These are phyloP conservation scores for Oncorhynchus masou DNA, from an alignment of 2,113 vertebrate genomes.

Conservation along the genomic window DNA sequence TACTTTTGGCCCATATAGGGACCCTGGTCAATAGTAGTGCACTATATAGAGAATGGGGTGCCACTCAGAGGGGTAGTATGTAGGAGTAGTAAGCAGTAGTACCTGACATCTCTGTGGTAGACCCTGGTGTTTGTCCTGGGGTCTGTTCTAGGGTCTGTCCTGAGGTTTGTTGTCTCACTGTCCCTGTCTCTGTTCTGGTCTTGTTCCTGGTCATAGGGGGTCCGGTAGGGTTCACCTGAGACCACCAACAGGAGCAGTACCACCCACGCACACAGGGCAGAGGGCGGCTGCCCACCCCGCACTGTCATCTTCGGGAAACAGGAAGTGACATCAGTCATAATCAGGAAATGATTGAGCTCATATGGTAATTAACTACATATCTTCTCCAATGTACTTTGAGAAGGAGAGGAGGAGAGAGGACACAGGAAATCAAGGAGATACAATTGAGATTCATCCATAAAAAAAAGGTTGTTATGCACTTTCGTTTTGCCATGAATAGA, in stretches of 20 bases:
- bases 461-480: not conserved
- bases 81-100: not conserved
- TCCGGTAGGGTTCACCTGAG: slow-evolving; percentile 31
- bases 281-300: not conserved
- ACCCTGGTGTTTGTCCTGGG: slow-evolving; percentile 9
- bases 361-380: not conserved
- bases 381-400: not conserved
- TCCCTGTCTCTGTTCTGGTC: slow-evolving; percentile 13
- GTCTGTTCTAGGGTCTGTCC: slow-evolving; percentile 3
- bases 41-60: no score
- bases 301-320: slow-evolving; percentile 37
- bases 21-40: no score
- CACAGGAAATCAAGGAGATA: not conserved
- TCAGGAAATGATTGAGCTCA: not conserved
- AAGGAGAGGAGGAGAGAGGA: not conserved
- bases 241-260: slow-evolving; percentile 48
- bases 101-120: slow-evolving; percentile 34
- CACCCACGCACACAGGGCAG: slow-evolving; percentile 31
- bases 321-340: not conserved
- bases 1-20: no score
- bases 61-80: not conserved
- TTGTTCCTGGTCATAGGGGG: slow-evolving; percentile 23
- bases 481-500: not conserved
- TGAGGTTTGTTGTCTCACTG: not conserved
- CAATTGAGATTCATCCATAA: not conserved